Conservation (phyloP, 2,797 vertebrate species). For the Passerculus sandwichensis region DNA sequence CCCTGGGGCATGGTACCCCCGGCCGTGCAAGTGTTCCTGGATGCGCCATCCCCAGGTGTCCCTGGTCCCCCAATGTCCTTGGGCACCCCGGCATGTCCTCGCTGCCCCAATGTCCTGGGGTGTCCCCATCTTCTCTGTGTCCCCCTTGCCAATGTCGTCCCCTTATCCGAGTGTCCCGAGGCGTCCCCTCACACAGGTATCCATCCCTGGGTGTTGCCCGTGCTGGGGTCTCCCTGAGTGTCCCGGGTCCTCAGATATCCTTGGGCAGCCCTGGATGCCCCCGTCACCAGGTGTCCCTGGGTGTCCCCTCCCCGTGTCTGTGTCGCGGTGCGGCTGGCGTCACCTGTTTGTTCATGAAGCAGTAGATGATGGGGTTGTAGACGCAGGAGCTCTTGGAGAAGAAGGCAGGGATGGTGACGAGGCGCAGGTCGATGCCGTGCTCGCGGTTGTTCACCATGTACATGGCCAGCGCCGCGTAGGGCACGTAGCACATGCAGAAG, state of each 20-base stretch:
- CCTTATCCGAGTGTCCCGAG: neutral
- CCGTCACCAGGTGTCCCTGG: neutral
- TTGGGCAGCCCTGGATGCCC: neutral
- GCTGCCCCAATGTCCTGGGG: accelerated
- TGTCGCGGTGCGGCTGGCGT: neutral
- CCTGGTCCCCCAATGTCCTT: neutral
- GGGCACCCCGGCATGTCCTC: neutral
- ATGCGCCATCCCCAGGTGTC: neutral
- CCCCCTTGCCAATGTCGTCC: neutral
- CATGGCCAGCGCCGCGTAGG: conserved; percentile 83
- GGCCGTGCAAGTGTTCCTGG: neutral
- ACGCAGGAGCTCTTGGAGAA: conserved; percentile 86
- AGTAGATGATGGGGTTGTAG: conserved; percentile 84
- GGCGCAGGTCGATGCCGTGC: conserved; percentile 77
- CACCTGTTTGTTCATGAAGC: conserved; percentile 89
- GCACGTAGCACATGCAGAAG: conserved; percentile 84
- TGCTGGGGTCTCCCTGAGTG: neutral
- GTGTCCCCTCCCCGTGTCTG: neutral
- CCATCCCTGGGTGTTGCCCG: neutral
- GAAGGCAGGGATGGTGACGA: conserved; percentile 85
- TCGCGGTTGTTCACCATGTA: conserved; percentile 86
- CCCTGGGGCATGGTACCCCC: accelerated
- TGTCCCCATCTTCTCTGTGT: neutral
- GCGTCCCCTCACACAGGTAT: neutral
- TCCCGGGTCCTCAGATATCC: neutral